Evolutionary conservation across 23 tunicate species (phyloP).

Genomic region (Aplidium turbinatum): DNA sequence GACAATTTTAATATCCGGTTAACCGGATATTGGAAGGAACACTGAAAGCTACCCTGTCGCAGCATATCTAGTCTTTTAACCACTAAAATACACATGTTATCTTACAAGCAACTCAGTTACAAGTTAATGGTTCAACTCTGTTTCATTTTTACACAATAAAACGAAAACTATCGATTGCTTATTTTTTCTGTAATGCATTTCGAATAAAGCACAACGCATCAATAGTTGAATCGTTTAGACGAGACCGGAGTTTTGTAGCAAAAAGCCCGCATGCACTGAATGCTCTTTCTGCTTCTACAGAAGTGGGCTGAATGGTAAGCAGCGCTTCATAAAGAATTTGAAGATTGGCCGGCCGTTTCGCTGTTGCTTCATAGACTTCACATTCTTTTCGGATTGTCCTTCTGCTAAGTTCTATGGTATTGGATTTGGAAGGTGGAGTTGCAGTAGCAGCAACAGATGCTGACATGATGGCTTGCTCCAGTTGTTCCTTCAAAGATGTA

Average conservation of each 20-base stretch:
- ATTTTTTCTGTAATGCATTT: constrained; percentile 31
- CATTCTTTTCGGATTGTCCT: constrained; percentile 48
- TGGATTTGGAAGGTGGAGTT: constrained; percentile 47
- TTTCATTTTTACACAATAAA: too few species aligned
- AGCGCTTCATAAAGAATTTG: constrained; percentile 48
- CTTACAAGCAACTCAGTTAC: too few species aligned
- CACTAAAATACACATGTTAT: too few species aligned
- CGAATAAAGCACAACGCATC: constrained; percentile 51
- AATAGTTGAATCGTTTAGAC: constrained; percentile 35
- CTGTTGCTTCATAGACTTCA: constrained; percentile 54
- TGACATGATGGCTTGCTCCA: constrained; percentile 58
- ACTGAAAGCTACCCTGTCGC: too few species aligned
- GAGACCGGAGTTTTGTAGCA: constrained; percentile 52
- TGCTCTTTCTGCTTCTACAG: constrained; percentile 74
- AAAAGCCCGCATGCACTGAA: constrained; percentile 54
- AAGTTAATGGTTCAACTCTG: too few species aligned
- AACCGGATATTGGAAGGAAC: too few species aligned
- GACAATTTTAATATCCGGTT: too few species aligned
- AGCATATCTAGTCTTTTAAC: too few species aligned
- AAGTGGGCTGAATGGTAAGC: constrained; percentile 61
- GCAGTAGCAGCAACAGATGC: constrained; percentile 47
- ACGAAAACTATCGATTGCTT: too few species aligned
- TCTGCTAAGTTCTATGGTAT: too few species aligned
- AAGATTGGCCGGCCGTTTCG: constrained; percentile 54
- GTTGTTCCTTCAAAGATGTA: constrained; percentile 39